Evolutionary conservation across 1,140 invertebrate genomes (phyloP).

Genomic region (Papilio polytes): DNA sequence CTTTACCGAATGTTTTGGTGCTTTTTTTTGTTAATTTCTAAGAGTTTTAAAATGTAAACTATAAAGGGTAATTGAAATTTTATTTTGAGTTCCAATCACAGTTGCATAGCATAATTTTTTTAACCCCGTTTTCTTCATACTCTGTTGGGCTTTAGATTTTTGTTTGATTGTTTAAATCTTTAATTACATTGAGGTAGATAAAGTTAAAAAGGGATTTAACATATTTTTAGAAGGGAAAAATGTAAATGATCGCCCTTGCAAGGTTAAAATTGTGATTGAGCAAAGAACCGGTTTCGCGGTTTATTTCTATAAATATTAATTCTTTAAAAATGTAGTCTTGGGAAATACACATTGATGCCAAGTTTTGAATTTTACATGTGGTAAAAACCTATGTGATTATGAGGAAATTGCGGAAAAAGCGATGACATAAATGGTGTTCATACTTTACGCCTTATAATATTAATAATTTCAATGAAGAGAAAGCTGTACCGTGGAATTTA

Average conservation of each 20-base stretch:
- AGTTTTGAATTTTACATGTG: neutral
- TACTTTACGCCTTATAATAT: no score
- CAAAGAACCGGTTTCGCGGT: neutral
- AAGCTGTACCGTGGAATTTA: no score
- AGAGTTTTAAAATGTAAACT: neutral
- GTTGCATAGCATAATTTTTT: no score
- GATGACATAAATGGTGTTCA: no score
- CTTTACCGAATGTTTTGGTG: neutral
- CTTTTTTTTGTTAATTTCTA: neutral
- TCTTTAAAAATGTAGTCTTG: neutral
- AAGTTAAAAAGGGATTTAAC: neutral
- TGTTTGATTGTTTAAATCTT: no score
- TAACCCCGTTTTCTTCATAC: no score
- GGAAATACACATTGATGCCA: neutral
- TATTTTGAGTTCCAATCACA: no score
- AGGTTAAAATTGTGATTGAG: neutral
- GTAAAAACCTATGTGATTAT: neutral
- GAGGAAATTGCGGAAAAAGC: no score
- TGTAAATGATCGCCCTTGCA: neutral
- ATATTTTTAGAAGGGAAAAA: neutral
- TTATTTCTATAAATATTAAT: constrained; percentile 5
- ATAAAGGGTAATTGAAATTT: no score
- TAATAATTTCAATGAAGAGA: no score
- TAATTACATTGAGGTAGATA: neutral
- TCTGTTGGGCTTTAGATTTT: no score